Evolutionary conservation across 2,888 invertebrate genomes (phyloP).

Genomic region (Sympetrum striolatum): DNA sequence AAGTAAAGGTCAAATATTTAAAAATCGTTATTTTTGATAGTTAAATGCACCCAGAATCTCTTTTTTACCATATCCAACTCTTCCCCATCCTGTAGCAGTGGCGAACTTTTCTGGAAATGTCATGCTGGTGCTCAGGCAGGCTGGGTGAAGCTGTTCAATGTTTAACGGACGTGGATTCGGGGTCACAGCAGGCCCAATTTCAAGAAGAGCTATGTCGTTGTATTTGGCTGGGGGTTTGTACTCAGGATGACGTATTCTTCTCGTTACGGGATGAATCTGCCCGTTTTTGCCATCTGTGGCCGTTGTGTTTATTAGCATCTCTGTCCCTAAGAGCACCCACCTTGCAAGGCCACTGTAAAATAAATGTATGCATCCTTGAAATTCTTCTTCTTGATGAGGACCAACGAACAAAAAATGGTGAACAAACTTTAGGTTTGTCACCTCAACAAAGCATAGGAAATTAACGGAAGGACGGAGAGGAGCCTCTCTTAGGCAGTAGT

Average conservation of each 20-base stretch:
- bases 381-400: no score
- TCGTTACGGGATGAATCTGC: neutral
- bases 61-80: neutral
- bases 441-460: no score
- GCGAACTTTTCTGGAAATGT: neutral
- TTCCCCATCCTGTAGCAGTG: neutral
- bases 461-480: no score
- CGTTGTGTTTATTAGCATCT: neutral
- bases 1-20: no score
- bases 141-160: neutral
- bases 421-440: no score
- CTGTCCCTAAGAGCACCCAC: neutral
- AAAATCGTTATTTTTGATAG: no score
- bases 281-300: neutral
- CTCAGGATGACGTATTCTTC: neutral
- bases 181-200: neutral
- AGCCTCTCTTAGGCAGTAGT: no score
- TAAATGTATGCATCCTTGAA: no score
- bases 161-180: neutral
- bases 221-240: neutral
- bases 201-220: neutral
- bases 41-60: no score
- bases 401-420: no score
- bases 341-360: neutral
- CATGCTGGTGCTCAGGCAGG: neutral